Conservation (phyloP, 2,797 vertebrate species). For the Chaetophractus vellerosus region DNA sequence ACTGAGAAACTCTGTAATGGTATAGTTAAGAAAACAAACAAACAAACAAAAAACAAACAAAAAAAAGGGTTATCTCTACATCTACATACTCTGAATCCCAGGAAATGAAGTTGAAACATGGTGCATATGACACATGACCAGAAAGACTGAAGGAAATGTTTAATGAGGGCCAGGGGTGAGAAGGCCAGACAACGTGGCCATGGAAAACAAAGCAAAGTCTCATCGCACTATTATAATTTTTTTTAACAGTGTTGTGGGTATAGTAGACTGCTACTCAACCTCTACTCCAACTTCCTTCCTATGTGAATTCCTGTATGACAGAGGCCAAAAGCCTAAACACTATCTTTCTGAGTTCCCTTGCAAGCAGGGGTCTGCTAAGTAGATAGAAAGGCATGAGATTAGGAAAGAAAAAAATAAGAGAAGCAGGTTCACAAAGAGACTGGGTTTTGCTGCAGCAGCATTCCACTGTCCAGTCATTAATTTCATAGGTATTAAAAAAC, state of each 20-base stretch:
- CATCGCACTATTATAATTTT: not conserved
- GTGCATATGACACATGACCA: not conserved
- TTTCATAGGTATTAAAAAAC: not conserved
- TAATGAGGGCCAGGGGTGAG: not conserved
- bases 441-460: not conserved
- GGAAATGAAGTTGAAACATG: not conserved
- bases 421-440: not conserved
- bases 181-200: slow-evolving; percentile 29
- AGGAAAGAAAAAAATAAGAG: slow-evolving; percentile 9
- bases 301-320: not conserved
- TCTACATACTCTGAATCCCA: not conserved
- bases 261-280: not conserved
- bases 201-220: slow-evolving; percentile 42
- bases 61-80: not conserved
- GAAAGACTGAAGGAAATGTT: slow-evolving; percentile 29
- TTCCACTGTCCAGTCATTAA: not conserved
- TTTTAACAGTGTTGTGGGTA: not conserved
- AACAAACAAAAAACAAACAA: too few relatives aligned
- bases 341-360: not conserved
- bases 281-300: slow-evolving; percentile 2
- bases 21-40: not conserved
- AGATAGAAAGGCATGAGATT: not conserved
- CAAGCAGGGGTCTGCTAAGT: not conserved
- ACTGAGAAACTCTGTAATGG: not conserved
- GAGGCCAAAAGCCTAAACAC: not conserved